phyloP scores from a whole-genome alignment of 2,113 vertebrate genomes.

The Tragelaphus buxtoni region DNA sequence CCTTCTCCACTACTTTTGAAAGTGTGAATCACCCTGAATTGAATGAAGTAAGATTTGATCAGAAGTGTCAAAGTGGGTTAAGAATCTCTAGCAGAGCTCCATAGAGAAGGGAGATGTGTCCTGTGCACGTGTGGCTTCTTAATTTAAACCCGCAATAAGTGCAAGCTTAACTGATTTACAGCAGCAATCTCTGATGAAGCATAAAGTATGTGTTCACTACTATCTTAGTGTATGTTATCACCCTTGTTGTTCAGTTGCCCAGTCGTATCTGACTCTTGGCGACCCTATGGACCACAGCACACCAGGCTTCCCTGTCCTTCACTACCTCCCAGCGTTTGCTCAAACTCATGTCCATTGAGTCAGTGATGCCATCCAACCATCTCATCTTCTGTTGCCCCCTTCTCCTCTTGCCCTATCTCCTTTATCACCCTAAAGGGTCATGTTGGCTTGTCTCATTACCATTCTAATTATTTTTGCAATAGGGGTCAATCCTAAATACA shows the following conservation, averaged over 20 bases:
- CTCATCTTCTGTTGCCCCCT: background rate
- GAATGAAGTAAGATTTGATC: slow-evolving; percentile 36
- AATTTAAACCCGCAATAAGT: slow-evolving; percentile 25
- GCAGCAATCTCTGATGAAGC: background rate
- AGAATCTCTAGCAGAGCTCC: background rate
- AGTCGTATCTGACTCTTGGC: background rate
- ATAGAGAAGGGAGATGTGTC: background rate
- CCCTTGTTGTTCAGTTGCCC: background rate
- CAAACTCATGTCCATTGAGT: background rate
- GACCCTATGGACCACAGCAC: background rate
- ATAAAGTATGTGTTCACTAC: background rate
- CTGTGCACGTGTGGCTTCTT: background rate
- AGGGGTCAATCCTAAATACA: background rate
- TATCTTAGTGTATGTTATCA: background rate
- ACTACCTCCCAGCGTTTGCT: background rate
- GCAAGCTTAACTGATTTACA: slow-evolving; percentile 24
- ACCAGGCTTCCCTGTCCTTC: background rate
- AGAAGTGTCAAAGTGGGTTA: slow-evolving; percentile 49
- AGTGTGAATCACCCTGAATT: slow-evolving; percentile 18
- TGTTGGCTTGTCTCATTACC: background rate
- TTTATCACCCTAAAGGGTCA: background rate
- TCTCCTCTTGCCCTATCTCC: background rate
- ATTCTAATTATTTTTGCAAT: background rate
- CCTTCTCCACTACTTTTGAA: background rate
- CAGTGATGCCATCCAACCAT: background rate